Evolutionary conservation across 2,113 vertebrate species (phyloP).

Genomic region (Ctenomys sociabilis): DNA sequence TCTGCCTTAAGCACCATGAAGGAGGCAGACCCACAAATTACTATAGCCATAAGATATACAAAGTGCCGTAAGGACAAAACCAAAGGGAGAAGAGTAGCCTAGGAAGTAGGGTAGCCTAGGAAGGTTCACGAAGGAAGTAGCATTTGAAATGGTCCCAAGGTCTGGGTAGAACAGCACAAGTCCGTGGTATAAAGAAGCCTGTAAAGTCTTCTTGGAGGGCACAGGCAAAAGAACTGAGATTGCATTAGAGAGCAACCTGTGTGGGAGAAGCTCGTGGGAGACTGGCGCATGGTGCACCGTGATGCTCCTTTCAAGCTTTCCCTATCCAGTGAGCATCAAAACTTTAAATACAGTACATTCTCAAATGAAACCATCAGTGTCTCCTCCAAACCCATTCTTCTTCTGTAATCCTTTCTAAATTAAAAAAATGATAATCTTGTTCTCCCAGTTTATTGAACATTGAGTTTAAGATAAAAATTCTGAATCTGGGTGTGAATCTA

Average conservation of each 20-base stretch:
- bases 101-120: background rate
- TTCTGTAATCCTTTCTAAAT: background rate
- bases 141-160: background rate
- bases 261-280: background rate
- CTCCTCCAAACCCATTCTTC: background rate
- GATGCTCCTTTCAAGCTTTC: background rate
- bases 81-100: background rate
- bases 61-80: background rate
- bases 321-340: background rate
- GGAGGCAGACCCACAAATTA: background rate
- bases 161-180: background rate
- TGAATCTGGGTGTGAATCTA: background rate
- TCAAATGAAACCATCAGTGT: background rate
- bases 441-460: background rate
- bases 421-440: background rate
- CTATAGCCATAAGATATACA: background rate
- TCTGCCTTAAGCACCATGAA: background rate
- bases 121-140: background rate
- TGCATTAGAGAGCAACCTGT: background rate
- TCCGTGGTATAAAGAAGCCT: background rate
- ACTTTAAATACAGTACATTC: background rate
- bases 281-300: fast-evolving
- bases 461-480: slow-evolving; percentile 42
- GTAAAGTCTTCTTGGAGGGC: background rate
- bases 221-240: background rate